Conservation (phyloP, 2,888 invertebrate species). For the Tenodera sinensis region DNA sequence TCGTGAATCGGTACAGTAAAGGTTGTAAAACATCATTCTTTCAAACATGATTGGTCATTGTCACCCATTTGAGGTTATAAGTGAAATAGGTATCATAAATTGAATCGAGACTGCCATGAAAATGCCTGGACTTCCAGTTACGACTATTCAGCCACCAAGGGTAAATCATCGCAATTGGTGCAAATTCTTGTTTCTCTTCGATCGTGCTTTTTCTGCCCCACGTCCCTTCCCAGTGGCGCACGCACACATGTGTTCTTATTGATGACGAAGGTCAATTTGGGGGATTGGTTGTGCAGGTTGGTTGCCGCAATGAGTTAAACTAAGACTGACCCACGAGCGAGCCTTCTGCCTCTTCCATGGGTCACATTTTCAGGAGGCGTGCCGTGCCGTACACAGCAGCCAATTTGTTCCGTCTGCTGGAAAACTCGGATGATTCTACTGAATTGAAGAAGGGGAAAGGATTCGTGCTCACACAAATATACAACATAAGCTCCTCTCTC, state of each 20-base stretch:
- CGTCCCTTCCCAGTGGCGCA: background rate
- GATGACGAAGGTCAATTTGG: conserved; percentile 10
- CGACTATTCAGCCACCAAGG: too few relatives aligned
- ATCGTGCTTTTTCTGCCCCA: background rate
- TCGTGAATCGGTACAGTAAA: too few relatives aligned
- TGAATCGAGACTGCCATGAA: too few relatives aligned
- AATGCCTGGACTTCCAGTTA: too few relatives aligned
- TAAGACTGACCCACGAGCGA: background rate
- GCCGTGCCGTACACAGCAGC: conserved; percentile 1
- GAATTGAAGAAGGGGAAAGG: background rate
- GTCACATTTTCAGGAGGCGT: conserved; percentile 11
- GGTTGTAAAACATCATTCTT: too few relatives aligned
- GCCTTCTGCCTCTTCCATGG: background rate
- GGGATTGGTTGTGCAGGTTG: background rate
- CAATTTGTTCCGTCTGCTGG: background rate
- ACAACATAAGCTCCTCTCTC: background rate
- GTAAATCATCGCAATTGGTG: background rate
- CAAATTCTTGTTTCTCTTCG: background rate
- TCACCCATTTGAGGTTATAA: background rate
- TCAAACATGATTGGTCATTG: too few relatives aligned
- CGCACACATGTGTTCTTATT: background rate
- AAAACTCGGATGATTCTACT: background rate
- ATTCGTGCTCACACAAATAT: background rate
- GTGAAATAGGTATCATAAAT: background rate
- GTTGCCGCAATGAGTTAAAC: background rate